These are phyloP conservation scores for Tricholauxania praeusta DNA, from an alignment of 2,888 invertebrate species.

Conservation along the genomic window DNA sequence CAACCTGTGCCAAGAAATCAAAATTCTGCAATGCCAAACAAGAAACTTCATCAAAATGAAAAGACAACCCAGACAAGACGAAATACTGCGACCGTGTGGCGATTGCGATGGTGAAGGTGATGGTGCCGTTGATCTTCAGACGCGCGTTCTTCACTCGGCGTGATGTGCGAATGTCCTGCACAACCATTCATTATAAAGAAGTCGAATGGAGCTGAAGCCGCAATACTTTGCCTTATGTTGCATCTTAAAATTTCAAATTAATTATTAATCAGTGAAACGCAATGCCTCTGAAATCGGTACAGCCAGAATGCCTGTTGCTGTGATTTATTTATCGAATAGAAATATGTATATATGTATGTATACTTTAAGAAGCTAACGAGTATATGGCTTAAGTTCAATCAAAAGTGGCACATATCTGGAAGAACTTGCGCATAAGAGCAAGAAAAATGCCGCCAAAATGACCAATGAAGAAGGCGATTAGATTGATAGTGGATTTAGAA, in stretches of 20 bases:
- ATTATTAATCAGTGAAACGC: constrained; percentile 66
- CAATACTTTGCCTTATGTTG: constrained; percentile 10
- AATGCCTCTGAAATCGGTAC: constrained; percentile 22
- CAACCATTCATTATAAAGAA: constrained; percentile 61
- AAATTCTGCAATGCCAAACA: constrained; percentile 19
- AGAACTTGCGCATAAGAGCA: not conserved
- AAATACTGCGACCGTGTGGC: not conserved
- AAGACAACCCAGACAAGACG: not conserved
- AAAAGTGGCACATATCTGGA: not conserved
- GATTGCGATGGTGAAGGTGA: constrained; percentile 11
- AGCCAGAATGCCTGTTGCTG: constrained; percentile 1
- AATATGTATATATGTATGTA: constrained; percentile 16
- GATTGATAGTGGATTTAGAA: constrained; percentile 7
- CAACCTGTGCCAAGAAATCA: constrained; percentile 24
- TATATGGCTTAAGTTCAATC: constrained; percentile 13
- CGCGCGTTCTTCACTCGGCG: not conserved
- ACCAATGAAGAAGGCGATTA: constrained; percentile 11
- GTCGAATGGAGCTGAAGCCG: constrained; percentile 45
- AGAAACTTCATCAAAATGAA: constrained; percentile 22
- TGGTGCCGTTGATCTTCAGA: constrained; percentile 46
- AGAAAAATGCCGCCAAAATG: not conserved
- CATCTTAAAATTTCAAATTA: constrained; percentile 56
- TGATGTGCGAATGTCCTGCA: constrained; percentile 59
- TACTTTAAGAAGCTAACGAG: not conserved
- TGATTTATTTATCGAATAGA: constrained; percentile 14